A percentile compares a stretch with the other conserved stretches of the same genome.
These are phyloP conservation scores for Melanophora roralis DNA, from an alignment of 2,888 invertebrate genomes.

Conservation along the genomic window DNA sequence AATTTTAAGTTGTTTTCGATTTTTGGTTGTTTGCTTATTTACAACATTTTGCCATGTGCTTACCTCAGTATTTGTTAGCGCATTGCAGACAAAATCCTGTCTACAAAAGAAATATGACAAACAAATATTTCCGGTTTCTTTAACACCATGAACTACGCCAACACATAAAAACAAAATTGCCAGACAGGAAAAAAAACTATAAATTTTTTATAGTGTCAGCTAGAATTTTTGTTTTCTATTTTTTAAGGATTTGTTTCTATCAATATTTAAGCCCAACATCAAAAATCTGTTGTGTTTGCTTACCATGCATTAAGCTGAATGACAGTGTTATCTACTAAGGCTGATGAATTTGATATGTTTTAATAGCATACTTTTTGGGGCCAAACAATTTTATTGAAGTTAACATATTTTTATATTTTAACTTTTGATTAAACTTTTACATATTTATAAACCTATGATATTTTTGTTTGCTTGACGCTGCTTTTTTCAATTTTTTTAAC, in stretches of 20 bases:
- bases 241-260: background rate
- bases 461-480: too few species aligned
- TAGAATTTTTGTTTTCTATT: slow-evolving; percentile 1
- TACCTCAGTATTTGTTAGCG: slow-evolving; percentile 58
- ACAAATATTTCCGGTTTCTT: background rate
- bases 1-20: background rate
- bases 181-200: slow-evolving; percentile 29
- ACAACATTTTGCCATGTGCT: slow-evolving; percentile 31
- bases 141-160: background rate
- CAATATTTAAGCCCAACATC: slow-evolving; percentile 41
- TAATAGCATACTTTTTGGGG: slow-evolving; percentile 15
- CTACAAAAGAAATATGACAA: slow-evolving; percentile 1
- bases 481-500: too few species aligned
- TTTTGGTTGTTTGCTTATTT: slow-evolving; percentile 7
- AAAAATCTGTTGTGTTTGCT: slow-evolving; percentile 23
- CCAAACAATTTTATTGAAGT: too few species aligned
- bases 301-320: slow-evolving; percentile 18
- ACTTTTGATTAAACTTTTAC: too few species aligned
- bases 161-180: slow-evolving; percentile 9
- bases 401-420: too few species aligned
- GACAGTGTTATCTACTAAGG: background rate
- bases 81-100: slow-evolving; percentile 53
- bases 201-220: slow-evolving; percentile 33
- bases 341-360: background rate
- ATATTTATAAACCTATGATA: too few species aligned